A percentile compares a stretch with the other conserved stretches of the same genome.
Evolutionary conservation across 2,797 vertebrate species (phyloP).

Genomic region (Bovichtus variegatus): DNA sequence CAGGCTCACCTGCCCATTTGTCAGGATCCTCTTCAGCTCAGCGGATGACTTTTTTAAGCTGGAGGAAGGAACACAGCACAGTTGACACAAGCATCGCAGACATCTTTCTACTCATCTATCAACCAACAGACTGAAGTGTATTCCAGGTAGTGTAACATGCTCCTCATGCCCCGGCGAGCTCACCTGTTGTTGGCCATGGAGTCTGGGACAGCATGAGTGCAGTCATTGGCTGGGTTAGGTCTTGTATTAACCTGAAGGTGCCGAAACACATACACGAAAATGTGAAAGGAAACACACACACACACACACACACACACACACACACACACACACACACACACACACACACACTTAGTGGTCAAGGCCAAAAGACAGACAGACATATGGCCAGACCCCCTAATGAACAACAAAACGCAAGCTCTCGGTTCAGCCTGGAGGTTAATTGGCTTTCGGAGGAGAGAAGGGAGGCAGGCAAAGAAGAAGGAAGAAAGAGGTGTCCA

Average conservation of each 20-base stretch:
- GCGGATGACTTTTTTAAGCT: constrained; percentile 98
- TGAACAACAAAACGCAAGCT: constrained; percentile 85
- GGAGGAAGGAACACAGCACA: constrained; percentile 30
- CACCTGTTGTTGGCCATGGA: constrained; percentile 94
- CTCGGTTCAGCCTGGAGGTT: constrained; percentile 86
- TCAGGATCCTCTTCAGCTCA: constrained; percentile 96
- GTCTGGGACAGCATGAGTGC: constrained; percentile 86
- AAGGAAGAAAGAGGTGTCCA: constrained; percentile 34
- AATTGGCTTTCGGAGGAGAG: constrained; percentile 86
- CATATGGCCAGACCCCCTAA: constrained; percentile 77
- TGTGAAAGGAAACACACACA: constrained; percentile 22
- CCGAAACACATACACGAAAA: constrained; percentile 30
- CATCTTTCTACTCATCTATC: constrained; percentile 6
- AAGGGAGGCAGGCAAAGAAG: constrained; percentile 21
- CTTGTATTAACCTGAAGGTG: constrained; percentile 93
- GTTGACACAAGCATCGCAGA: neutral
- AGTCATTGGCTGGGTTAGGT: constrained; percentile 89
- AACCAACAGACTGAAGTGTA: neutral
- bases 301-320: neutral
- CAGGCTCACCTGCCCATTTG: constrained; percentile 92
- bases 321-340: too few relatives aligned
- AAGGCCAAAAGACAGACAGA: constrained; percentile 67
- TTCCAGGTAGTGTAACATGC: neutral
- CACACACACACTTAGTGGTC: constrained; percentile 36
- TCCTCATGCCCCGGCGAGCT: constrained; percentile 60